Percentiles rank a stretch among this genome's conserved stretches.
phyloP scores from a whole-genome alignment of 2,797 vertebrate genomes.

The Xenops minutus region DNA sequence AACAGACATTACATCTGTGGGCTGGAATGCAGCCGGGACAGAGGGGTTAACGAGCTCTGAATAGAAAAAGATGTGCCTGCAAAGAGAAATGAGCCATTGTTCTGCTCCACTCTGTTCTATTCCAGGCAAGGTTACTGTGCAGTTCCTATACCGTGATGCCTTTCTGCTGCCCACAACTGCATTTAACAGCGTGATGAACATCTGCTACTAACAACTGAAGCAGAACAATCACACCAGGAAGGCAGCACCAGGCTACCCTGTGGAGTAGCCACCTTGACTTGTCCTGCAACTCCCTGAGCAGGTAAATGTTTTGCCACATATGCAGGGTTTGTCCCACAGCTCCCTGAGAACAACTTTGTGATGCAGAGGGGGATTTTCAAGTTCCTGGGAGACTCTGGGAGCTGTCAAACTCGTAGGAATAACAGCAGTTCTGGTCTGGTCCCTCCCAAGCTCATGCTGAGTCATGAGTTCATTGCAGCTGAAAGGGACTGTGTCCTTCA shows the following conservation, averaged over 20 bases:
- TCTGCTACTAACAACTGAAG: background rate
- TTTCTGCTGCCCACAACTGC: background rate
- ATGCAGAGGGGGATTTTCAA: background rate
- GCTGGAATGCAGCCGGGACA: background rate
- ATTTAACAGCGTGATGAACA: background rate
- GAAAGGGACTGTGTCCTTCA: background rate
- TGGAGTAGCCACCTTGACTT: background rate
- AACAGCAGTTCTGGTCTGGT: background rate
- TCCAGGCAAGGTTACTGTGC: background rate
- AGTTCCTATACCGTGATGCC: background rate
- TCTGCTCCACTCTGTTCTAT: background rate
- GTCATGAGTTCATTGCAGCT: background rate
- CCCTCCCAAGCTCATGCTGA: background rate
- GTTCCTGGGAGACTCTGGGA: background rate
- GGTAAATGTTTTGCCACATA: background rate
- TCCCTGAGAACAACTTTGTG: background rate
- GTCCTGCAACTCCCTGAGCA: background rate
- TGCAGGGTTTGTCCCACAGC: background rate
- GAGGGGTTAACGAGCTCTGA: constrained; percentile 5
- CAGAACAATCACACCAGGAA: background rate
- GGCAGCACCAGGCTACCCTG: background rate
- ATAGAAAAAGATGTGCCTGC: constrained; percentile 35
- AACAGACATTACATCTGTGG: background rate
- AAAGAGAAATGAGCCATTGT: constrained; percentile 5
- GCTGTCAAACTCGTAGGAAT: background rate